Evolutionary conservation across 2,797 vertebrate species (phyloP).

Genomic region (Chrosomus eos): DNA sequence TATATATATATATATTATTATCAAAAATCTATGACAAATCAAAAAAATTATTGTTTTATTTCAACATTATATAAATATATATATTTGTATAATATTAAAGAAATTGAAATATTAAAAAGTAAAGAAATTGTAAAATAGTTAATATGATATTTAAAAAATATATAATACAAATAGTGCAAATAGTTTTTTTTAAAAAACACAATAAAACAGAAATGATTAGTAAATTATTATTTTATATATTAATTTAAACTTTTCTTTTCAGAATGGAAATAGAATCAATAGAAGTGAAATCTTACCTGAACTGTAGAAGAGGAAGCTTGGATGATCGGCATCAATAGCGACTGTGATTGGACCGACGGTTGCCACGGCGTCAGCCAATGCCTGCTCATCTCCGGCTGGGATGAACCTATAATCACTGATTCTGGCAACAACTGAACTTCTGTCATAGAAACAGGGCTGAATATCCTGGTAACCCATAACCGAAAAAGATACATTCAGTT

Average conservation of each 20-base stretch:
- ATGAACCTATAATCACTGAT: slow-evolving; percentile 80
- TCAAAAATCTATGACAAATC: no score
- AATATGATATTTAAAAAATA: neutral
- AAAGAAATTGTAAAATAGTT: neutral
- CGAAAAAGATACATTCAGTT: neutral
- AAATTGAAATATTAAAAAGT: no score
- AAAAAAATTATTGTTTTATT: neutral
- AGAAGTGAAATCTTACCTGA: slow-evolving; percentile 69
- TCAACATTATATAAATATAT: neutral
- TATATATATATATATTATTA: no score
- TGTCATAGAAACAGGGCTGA: slow-evolving; percentile 79
- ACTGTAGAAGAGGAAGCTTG: slow-evolving; percentile 83
- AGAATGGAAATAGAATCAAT: neutral
- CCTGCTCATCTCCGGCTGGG: slow-evolving; percentile 78
- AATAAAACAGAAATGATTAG: neutral
- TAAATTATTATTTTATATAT: neutral
- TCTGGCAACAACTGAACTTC: slow-evolving; percentile 69
- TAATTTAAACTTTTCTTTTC: neutral
- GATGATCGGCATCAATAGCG: slow-evolving; percentile 77
- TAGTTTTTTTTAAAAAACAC: neutral
- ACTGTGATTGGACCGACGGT: slow-evolving; percentile 81
- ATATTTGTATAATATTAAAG: no score
- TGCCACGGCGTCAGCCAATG: slow-evolving; percentile 78
- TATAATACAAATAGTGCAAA: neutral
- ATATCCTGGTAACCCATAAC: slow-evolving; percentile 70